These are phyloP conservation scores for Polymixis flavicincta DNA, from an alignment of 2,888 invertebrate species.

Conservation along the genomic window DNA sequence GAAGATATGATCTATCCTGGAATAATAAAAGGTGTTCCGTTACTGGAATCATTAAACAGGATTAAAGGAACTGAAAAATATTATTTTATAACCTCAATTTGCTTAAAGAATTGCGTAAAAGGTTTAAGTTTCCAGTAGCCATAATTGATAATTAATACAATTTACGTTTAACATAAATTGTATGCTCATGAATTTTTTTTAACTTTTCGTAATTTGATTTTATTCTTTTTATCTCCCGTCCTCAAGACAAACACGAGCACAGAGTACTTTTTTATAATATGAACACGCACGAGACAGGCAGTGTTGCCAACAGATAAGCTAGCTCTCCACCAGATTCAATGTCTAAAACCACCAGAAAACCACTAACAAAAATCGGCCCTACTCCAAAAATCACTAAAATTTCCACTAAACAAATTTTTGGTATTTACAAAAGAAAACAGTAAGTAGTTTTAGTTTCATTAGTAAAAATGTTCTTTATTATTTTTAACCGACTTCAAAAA, in stretches of 20 bases:
- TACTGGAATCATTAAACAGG: neutral
- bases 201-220: neutral
- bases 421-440: too few species aligned
- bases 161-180: neutral
- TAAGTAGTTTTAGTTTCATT: too few species aligned
- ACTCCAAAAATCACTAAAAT: too few species aligned
- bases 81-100: constrained; percentile 77
- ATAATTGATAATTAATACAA: constrained; percentile 58
- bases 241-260: neutral
- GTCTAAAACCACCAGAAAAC: too few species aligned
- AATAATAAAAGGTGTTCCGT: constrained; percentile 47
- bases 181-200: neutral
- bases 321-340: too few species aligned
- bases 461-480: too few species aligned
- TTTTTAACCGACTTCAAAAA: too few species aligned
- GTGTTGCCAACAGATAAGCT: too few species aligned
- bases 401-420: too few species aligned
- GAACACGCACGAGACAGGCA: too few species aligned
- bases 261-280: too few species aligned
- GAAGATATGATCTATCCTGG: constrained; percentile 78
- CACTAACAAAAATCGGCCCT: too few species aligned
- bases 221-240: neutral
- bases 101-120: constrained; percentile 75
- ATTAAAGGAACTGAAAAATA: neutral
- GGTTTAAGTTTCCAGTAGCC: constrained; percentile 77